Evolutionary conservation across 2,113 vertebrate species (phyloP).

Genomic region (Cephalopholis sonnerati): DNA sequence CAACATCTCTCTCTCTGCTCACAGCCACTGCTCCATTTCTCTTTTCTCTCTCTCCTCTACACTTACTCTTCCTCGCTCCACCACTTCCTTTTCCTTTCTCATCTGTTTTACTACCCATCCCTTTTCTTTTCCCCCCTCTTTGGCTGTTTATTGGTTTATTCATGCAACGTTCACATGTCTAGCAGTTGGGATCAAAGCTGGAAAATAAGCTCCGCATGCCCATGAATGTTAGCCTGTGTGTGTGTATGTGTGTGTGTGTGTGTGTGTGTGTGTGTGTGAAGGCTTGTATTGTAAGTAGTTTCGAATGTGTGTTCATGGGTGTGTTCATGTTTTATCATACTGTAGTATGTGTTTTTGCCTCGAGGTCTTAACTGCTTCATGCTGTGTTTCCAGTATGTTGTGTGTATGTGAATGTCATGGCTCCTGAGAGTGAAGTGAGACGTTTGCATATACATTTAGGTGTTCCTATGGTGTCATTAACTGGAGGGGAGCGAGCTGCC

Average conservation of each 20-base stretch:
- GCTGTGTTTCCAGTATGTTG: background rate
- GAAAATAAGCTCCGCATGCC: slow-evolving; percentile 57
- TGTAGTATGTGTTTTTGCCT: background rate
- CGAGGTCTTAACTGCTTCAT: background rate
- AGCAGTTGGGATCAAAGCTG: slow-evolving; percentile 60
- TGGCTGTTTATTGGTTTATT: slow-evolving; percentile 69
- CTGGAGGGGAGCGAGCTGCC: slow-evolving; percentile 14
- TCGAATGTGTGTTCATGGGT: slow-evolving; percentile 15
- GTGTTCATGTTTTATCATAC: slow-evolving; percentile 8
- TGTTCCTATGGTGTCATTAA: background rate
- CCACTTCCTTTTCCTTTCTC: slow-evolving; percentile 11
- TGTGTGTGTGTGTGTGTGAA: slow-evolving; percentile 12
- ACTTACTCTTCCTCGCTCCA: slow-evolving; percentile 13
- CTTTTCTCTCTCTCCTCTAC: slow-evolving; percentile 3
- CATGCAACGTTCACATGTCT: slow-evolving; percentile 54
- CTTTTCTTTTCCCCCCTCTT: background rate
- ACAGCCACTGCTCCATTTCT: slow-evolving; percentile 29
- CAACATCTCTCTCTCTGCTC: slow-evolving; percentile 63
- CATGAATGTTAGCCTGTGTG: slow-evolving; percentile 39
- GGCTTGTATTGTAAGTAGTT: background rate
- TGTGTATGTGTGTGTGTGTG: slow-evolving; percentile 15
- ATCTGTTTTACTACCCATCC: slow-evolving; percentile 1
- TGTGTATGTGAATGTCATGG: slow-evolving; percentile 1
- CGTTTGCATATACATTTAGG: slow-evolving; percentile 49
- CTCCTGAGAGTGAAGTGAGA: slow-evolving; percentile 23